Base-by-base conservation (phyloP, 1,140 invertebrate species). In the Mesaphorura yosii region DNA sequence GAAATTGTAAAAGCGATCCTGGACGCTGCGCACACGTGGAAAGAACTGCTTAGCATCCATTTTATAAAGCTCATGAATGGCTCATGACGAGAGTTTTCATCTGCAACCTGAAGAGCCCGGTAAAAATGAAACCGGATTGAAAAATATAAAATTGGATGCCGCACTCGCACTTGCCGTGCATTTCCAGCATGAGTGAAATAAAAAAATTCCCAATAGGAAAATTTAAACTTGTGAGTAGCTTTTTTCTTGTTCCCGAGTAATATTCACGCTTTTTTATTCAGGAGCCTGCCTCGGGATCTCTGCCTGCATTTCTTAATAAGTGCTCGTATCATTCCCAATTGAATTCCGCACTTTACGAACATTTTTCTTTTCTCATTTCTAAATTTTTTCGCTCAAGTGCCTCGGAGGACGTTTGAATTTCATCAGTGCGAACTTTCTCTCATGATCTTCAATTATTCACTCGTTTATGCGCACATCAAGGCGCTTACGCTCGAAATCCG, bases 401-500 rank as follows among this genome's bases (percentile, higher is more conserved):
- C 59, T 58, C 59, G 28, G 34, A 55, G 57, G 60, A 62, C 53
- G 57, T 50, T 62, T 62, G 60, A 62, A 62, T 62, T 62, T 62
- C 60, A 62, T 62, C 60, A 62, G 60, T 62, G 56, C 46, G 42
- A n/a, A n/a, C n/a, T n/a, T n/a, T n/a, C n/a, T 57, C 59, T 62
- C 60, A 62, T 62, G 56, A 59, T 62, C 57, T 51, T 62, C 53
- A 44, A 62, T 62, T 59, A 62, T 62, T 62, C 57, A 62, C 39
- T 23, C 10, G 5, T 39, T 12, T 7, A 41, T 6, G 14, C 25
- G 14, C 15, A 12, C 48, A n/a, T 22, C 45, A 5, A 14, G n/a
- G 27, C 26, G 15, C 38, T 20, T n/a, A n/a, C n/a, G n/a, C 47
- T 37, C 29, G n/a, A 25, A 26, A 7, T 46, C 14, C 10, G 29